Base-by-base conservation (phyloP, 2,113 vertebrate genomes). In the Mystacornis crossleyi region DNA sequence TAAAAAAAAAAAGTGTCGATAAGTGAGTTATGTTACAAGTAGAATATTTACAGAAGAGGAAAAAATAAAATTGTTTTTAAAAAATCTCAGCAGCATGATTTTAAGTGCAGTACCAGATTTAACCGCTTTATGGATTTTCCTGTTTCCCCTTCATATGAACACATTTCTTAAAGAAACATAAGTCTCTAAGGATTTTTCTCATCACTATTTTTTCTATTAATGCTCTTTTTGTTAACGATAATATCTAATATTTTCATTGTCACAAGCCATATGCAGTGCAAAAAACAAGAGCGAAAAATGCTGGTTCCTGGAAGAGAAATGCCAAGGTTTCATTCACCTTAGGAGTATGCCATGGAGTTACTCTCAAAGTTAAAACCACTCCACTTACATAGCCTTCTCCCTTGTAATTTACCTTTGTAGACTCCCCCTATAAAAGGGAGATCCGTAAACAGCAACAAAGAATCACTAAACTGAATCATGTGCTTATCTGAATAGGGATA, bases 61-160 rank as follows among this genome's bases (percentile, higher is more conserved):
- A 96, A 96, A 96, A 96, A 50, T 54, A 93, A 96, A 91, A 79
- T 81, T 43, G 15, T 57, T 90, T 96, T 17, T 73, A 93, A 87
- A 88, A 88, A 71, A 43, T 51, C 38, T 51, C 54, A 93, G 66
- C 74, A 50, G 53, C 26, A 57, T 54, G 6, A 75, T 91, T 97
- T 95, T 95, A 97, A 98, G 74, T 90, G 77, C 58, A 96, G 90
- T 96, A 97, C 80, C 96, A 97, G 89, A 93, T 87, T 91, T 55
- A 57, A 70, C 31, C 58, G 57, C 81, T 93, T 94, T 86, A 95
- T 83, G 47, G 43, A 79, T 82, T 75, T 58, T 90, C 89, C 88
- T 64, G n/a, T 87, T 97, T 95, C 47, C 18, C 74, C 88, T 96
- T 93, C 71, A 85, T 42, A 38, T 94, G 93, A 96, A 91, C 54